Base-by-base conservation (phyloP, 2,888 invertebrate genomes). In the Beris morrisii region DNA sequence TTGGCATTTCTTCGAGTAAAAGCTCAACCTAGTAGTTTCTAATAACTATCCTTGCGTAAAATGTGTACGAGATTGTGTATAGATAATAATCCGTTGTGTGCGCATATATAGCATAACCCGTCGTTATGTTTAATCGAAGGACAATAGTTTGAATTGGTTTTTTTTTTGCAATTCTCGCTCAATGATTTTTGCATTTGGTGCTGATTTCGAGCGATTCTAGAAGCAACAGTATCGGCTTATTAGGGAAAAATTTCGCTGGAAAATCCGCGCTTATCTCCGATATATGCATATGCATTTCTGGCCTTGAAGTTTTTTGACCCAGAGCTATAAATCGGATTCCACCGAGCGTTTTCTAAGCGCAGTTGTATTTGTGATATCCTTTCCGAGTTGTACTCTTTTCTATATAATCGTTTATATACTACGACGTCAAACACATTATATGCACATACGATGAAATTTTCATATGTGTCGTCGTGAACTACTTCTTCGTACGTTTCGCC, bases 281-380 rank as follows among this genome's bases (percentile, higher is more conserved):
- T 48, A 48, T 22, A 48, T 9, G 48, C 55, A 63, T 68, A 68
- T 68, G 68, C 68, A 68, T 44, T 68, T 57, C 45, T 66, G 68
- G 63, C 68, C 68, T 68, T 68, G 68, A 68, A 68, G 68, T 56
- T 57, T 53, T 63, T 55, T 67, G 67, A 67, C 63, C 63, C 63
- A 63, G 63, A 63, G 66, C 48, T 63, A 66, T 66, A 61, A 66
- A 66, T 66, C 48, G 61, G 55, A 52, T 38, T 50, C 6, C 43
- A 53, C 28, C 38, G 59, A 50, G 13, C 31, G n/a, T 50, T 28
- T 32, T n/a, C 50, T 15, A 30, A 9, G 9, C 13, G 13, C 43
- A 15, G 11, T 56, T 43, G n/a, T 43, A 43, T n/a, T 48, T 15
- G 48, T 48, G 48, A 38, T 56, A 56, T 56, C 56, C 30, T 38